A percentile compares a stretch with the other conserved stretches of the same genome.
Conservation (phyloP, 2,797 vertebrate species). For the Pterois miles region DNA sequence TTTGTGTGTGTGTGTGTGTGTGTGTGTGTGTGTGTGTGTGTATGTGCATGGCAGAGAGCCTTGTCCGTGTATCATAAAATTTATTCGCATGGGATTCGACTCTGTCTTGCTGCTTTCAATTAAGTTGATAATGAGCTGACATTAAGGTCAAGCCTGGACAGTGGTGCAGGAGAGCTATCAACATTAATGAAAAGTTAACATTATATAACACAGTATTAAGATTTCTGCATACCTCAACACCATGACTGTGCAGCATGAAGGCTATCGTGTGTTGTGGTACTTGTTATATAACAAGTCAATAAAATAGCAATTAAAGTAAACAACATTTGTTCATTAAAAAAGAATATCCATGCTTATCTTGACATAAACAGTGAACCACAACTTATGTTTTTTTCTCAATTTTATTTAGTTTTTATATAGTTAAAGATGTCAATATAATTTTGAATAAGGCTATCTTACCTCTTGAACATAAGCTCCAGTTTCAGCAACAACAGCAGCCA, state of each 20-base stretch:
- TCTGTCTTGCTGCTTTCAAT: constrained; percentile 62
- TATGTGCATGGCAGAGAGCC: neutral
- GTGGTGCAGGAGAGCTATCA: constrained; percentile 34
- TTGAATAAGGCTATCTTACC: neutral
- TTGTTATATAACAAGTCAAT: neutral
- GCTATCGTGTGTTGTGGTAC: neutral
- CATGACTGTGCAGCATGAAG: neutral
- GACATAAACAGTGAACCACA: neutral
- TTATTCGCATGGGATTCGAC: constrained; percentile 32
- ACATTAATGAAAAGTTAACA: constrained; percentile 54
- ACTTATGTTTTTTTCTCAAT: neutral
- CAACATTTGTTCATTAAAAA: too few relatives aligned
- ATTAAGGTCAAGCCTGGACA: constrained; percentile 65
- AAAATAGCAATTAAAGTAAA: neutral
- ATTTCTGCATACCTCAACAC: constrained; percentile 1
- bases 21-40: neutral
- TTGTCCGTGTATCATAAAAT: constrained; percentile 33
- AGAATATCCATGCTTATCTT: neutral
- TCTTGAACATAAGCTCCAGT: neutral
- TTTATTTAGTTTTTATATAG: too few relatives aligned
- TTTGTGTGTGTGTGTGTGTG: neutral
- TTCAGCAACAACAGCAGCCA: neutral
- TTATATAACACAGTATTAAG: constrained; percentile 16
- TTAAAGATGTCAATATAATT: neutral
- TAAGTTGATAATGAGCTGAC: constrained; percentile 68